A percentile compares a stretch with the other conserved stretches of the same genome.
Evolutionary conservation across 2,888 invertebrate genomes (phyloP).

Genomic region (Andrena haemorrhoa): DNA sequence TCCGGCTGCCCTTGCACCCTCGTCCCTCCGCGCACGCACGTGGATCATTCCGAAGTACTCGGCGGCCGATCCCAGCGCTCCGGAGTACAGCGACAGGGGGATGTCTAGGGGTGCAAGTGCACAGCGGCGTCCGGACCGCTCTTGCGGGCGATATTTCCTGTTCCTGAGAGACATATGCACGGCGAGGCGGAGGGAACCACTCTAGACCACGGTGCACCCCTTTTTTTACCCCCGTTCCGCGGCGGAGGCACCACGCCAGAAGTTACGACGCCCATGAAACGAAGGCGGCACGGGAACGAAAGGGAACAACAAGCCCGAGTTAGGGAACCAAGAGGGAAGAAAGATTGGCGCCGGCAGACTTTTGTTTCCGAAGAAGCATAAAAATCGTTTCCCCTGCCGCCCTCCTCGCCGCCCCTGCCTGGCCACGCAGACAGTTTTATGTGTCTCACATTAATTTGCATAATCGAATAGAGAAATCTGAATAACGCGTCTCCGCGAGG

Average conservation of each 20-base stretch:
- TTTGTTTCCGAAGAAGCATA: slow-evolving; percentile 83
- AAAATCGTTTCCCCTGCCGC: slow-evolving; percentile 74
- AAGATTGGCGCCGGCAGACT: slow-evolving; percentile 80
- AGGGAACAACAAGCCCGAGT: slow-evolving; percentile 42
- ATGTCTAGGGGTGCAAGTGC: neutral
- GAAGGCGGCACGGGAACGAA: slow-evolving; percentile 33
- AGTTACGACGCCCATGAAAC: slow-evolving; percentile 65
- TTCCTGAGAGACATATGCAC: slow-evolving; percentile 73
- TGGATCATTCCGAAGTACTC: no score
- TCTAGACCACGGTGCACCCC: slow-evolving; percentile 32
- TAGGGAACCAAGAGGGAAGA: slow-evolving; percentile 56
- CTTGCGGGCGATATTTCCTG: slow-evolving; percentile 70
- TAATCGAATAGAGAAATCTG: slow-evolving; percentile 84
- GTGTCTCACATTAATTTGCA: slow-evolving; percentile 83
- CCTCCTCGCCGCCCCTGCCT: slow-evolving; percentile 23
- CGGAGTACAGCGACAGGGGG: no score
- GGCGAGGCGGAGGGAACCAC: slow-evolving; percentile 61
- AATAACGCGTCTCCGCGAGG: slow-evolving; percentile 76
- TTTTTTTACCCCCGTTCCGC: slow-evolving; percentile 7
- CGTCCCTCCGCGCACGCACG: neutral
- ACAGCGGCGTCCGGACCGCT: slow-evolving; percentile 30
- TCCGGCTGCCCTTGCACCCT: neutral
- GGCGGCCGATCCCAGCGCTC: no score
- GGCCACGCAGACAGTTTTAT: slow-evolving; percentile 81
- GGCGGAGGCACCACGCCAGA: slow-evolving; percentile 64